Evolutionary conservation across 2,797 vertebrate genomes (phyloP).

Genomic region (Allobates femoralis): DNA sequence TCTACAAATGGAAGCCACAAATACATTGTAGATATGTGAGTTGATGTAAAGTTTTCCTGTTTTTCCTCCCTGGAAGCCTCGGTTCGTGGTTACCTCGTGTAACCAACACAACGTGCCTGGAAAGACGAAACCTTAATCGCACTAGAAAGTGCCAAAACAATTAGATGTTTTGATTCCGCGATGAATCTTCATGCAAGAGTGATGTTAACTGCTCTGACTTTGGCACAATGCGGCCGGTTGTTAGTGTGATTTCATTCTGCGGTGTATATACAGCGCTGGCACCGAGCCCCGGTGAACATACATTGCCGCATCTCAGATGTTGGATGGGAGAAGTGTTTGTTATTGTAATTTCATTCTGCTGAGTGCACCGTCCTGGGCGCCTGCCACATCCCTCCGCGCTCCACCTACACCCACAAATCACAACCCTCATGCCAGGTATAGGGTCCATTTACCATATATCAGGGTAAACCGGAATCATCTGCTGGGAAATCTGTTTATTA

Average conservation of each 20-base stretch:
- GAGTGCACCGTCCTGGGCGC: conserved; percentile 20
- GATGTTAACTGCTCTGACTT: conserved; percentile 8
- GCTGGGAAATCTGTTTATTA: background rate
- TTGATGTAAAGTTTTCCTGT: background rate
- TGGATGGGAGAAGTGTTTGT: conserved; percentile 42
- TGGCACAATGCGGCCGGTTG: conserved; percentile 40
- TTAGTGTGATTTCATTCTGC: conserved; percentile 39
- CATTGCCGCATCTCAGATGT: conserved; percentile 31
- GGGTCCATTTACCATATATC: conserved; percentile 6
- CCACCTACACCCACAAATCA: conserved; percentile 15
- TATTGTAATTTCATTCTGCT: conserved; percentile 46
- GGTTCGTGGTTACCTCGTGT: background rate
- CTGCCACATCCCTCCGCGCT: background rate
- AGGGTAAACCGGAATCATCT: background rate
- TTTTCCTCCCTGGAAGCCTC: background rate
- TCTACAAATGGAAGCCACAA: background rate
- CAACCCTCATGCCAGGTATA: background rate
- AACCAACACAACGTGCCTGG: conserved; percentile 37
- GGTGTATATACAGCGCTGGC: conserved; percentile 34
- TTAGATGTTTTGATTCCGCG: conserved; percentile 41
- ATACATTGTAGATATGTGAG: background rate
- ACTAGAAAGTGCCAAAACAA: conserved; percentile 50
- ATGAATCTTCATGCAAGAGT: conserved; percentile 33
- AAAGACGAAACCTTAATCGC: conserved; percentile 26
- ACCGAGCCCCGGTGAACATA: conserved; percentile 7